A percentile compares a stretch with the other conserved stretches of the same genome.
These are phyloP conservation scores for Holotrichia oblita DNA, from an alignment of 1,140 invertebrate species.

Conservation along the genomic window DNA sequence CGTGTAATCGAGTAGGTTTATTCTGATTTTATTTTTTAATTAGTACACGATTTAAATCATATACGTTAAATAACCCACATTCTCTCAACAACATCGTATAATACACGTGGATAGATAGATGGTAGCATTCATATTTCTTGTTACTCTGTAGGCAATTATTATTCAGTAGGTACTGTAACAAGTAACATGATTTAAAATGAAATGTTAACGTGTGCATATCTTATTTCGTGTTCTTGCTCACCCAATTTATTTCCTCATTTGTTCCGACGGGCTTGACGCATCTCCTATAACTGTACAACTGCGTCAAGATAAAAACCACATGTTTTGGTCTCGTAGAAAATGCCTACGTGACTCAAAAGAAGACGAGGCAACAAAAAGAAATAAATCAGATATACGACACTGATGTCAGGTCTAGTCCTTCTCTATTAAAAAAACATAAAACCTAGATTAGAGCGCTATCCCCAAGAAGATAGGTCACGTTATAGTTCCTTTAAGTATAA, in stretches of 20 bases:
- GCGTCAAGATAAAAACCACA: slow-evolving; percentile 31
- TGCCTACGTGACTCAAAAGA: slow-evolving; percentile 32
- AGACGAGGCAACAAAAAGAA: not conserved
- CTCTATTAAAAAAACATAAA: slow-evolving; percentile 36
- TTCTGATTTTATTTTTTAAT: slow-evolving; percentile 21
- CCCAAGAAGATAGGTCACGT: slow-evolving; percentile 24
- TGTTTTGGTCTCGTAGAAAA: not conserved
- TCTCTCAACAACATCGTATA: not conserved
- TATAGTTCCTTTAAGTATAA: not conserved
- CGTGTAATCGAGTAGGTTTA: slow-evolving; percentile 17
- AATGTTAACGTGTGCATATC: not conserved
- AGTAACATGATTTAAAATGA: not conserved
- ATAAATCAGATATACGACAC: slow-evolving; percentile 36
- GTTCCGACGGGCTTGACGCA: not conserved
- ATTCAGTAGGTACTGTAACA: not conserved
- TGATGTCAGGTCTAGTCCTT: slow-evolving; percentile 1
- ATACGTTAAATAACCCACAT: slow-evolving; percentile 24
- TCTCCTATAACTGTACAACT: slow-evolving; percentile 7
- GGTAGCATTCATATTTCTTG: not conserved
- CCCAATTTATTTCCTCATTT: slow-evolving; percentile 23
- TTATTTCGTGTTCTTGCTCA: slow-evolving; percentile 16
- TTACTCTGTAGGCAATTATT: not conserved
- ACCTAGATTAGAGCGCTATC: slow-evolving; percentile 20
- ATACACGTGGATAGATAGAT: not conserved
- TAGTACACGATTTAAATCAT: not conserved